These are phyloP conservation scores for Chloromyia formosa DNA, from an alignment of 2,888 invertebrate species.

Conservation along the genomic window DNA sequence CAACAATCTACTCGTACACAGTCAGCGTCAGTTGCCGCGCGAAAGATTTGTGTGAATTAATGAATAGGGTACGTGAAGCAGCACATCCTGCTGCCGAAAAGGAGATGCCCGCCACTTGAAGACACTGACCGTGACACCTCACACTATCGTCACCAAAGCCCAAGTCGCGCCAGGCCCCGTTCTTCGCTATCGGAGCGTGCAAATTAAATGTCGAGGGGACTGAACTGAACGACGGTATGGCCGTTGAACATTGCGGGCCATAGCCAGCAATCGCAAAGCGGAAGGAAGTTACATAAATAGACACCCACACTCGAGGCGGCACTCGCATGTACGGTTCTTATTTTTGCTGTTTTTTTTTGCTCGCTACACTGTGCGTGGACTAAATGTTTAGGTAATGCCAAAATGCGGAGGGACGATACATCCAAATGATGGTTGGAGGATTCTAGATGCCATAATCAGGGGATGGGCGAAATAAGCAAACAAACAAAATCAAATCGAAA, in stretches of 20 bases:
- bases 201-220: slow-evolving; percentile 30
- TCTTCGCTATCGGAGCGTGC: slow-evolving; percentile 9
- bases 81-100: neutral
- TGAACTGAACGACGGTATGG: slow-evolving; percentile 23
- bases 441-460: too few species aligned
- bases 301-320: slow-evolving; percentile 39
- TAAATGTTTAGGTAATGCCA: neutral
- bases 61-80: neutral
- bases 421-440: neutral
- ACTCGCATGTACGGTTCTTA: slow-evolving; percentile 8
- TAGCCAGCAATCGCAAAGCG: slow-evolving; percentile 47
- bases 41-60: neutral
- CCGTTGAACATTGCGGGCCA: neutral
- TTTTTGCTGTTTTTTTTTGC: slow-evolving; percentile 17
- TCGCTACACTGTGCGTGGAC: neutral
- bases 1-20: neutral
- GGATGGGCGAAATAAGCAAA: too few species aligned
- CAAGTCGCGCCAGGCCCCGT: neutral
- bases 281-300: slow-evolving; percentile 54
- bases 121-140: neutral
- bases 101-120: neutral
- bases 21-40: slow-evolving; percentile 22
- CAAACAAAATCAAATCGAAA: too few species aligned
- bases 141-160: neutral
- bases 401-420: neutral